phyloP scores from a whole-genome alignment of 2,888 invertebrate genomes.

The Hemithea aestivaria region DNA sequence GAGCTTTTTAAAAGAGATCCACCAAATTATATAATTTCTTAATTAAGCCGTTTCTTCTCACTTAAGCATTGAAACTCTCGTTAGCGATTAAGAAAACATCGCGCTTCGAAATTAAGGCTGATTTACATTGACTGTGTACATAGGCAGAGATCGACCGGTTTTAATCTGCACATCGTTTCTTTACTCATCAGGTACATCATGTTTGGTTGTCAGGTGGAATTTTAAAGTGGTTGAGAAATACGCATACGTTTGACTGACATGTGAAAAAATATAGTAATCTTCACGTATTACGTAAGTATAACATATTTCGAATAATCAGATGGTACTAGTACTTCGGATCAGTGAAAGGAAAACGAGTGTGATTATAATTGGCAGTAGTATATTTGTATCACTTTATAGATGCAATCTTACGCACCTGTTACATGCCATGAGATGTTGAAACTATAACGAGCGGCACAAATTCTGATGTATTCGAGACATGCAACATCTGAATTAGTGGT shows the following conservation, averaged over 20 bases:
- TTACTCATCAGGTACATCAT: too few relatives aligned
- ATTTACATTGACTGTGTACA: conserved; percentile 9
- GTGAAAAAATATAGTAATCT: conserved; percentile 30
- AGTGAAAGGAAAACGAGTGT: conserved; percentile 60
- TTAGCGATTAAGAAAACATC: conserved; percentile 14
- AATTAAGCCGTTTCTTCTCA: conserved; percentile 15
- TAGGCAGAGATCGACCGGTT: too few relatives aligned
- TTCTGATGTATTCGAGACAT: conserved; percentile 6
- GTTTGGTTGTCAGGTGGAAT: too few relatives aligned
- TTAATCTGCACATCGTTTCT: too few relatives aligned
- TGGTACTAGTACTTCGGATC: too few relatives aligned
- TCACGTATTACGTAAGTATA: conserved; percentile 21
- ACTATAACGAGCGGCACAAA: conserved; percentile 12
- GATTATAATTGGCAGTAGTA: conserved; percentile 49
- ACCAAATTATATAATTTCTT: conserved; percentile 3
- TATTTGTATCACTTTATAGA: conserved; percentile 64
- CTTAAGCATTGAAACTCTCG: conserved; percentile 10
- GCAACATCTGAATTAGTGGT: conserved; percentile 5
- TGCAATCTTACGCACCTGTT: conserved; percentile 44
- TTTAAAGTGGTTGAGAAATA: too few relatives aligned
- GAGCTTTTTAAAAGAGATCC: too few relatives aligned
- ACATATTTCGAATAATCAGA: conserved; percentile 6
- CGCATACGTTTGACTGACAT: conserved; percentile 39
- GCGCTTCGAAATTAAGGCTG: conserved; percentile 8
- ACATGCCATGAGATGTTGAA: conserved; percentile 18